phyloP scores from a whole-genome alignment of 2,888 invertebrate genomes.

The Polietes domitor region DNA sequence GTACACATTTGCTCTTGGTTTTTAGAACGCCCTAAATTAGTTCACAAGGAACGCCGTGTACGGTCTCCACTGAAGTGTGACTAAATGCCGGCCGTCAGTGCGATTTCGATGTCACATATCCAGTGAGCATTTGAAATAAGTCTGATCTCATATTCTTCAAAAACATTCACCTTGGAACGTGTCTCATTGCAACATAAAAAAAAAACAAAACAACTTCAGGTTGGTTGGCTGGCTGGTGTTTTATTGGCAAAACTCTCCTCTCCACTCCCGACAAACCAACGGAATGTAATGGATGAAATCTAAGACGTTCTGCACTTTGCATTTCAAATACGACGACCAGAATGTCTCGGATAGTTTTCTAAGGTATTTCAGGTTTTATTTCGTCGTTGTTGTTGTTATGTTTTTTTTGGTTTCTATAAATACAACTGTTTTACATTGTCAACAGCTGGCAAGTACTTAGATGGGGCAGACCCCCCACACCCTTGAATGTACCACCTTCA shows the following conservation, averaged over 20 bases:
- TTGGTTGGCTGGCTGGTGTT: neutral
- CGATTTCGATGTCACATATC: neutral
- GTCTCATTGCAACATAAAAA: conserved; percentile 7
- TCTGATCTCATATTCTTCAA: neutral
- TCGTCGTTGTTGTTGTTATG: neutral
- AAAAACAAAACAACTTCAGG: neutral
- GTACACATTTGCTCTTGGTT: too few relatives aligned
- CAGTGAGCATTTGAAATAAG: neutral
- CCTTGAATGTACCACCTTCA: too few relatives aligned
- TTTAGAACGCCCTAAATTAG: too few relatives aligned
- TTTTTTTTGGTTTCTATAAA: neutral
- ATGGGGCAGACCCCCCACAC: too few relatives aligned
- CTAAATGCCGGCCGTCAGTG: too few relatives aligned
- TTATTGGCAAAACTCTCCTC: neutral
- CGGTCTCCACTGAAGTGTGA: too few relatives aligned
- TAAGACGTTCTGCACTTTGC: neutral
- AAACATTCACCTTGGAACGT: conserved; percentile 19
- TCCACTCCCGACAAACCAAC: neutral
- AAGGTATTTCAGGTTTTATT: conserved; percentile 31
- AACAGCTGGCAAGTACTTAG: neutral
- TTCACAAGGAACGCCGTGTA: too few relatives aligned
- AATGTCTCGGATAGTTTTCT: conserved; percentile 26
- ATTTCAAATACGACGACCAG: conserved; percentile 34
- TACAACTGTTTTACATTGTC: neutral
- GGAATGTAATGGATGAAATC: neutral